These are phyloP conservation scores for Sebastes iracundus DNA, from an alignment of 2,797 vertebrate genomes.

Conservation along the genomic window DNA sequence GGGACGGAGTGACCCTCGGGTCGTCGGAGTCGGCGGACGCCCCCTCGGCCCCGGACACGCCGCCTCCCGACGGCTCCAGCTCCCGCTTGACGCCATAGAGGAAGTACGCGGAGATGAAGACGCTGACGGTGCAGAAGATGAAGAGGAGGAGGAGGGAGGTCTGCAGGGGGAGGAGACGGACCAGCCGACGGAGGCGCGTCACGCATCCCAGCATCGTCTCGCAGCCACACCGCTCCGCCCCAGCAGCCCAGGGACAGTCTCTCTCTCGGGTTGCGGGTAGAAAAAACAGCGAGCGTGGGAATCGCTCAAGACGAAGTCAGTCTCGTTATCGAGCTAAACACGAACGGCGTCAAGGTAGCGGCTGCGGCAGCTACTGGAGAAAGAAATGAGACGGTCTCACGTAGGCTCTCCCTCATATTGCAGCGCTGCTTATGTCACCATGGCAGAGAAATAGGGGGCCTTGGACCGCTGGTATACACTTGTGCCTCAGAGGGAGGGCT, in stretches of 20 bases:
- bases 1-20: constrained; percentile 89
- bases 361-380: constrained; percentile 73
- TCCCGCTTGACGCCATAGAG: constrained; percentile 97
- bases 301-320: constrained; percentile 45
- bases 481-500: constrained; percentile 54
- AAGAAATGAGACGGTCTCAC: constrained; percentile 66
- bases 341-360: constrained; percentile 45
- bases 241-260: constrained; percentile 64
- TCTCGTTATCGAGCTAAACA: constrained; percentile 35
- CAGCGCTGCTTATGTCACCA: constrained; percentile 85
- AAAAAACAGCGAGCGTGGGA: constrained; percentile 28
- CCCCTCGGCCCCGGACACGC: constrained; percentile 81
- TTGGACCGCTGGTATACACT: constrained; percentile 67
- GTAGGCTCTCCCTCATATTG: constrained; percentile 79
- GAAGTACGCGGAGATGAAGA: constrained; percentile 97
- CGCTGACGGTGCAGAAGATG: constrained; percentile 94
- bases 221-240: constrained; percentile 66
- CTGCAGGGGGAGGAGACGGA: constrained; percentile 95
- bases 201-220: constrained; percentile 93
- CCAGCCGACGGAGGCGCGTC: constrained; percentile 90
- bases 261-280: constrained; percentile 23
- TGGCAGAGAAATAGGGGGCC: constrained; percentile 81
- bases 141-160: constrained; percentile 95
- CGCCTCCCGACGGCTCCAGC: constrained; percentile 88
- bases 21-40: constrained; percentile 88